A percentile compares a stretch with the other conserved stretches of the same genome.
Conservation (phyloP, 2,888 invertebrate genomes). For the Marasmarcha lunaedactyla region DNA sequence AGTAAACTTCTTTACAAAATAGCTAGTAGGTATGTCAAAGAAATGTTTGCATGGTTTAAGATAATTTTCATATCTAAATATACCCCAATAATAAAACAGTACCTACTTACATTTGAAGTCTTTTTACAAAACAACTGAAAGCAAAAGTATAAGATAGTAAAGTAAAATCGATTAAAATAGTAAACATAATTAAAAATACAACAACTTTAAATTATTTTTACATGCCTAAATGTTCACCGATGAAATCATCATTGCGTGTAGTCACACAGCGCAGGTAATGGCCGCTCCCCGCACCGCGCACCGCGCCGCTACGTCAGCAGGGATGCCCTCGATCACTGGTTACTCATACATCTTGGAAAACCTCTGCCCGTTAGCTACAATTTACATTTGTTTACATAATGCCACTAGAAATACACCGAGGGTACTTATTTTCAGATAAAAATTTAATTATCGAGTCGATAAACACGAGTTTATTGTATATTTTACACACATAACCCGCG, state of each 20-base stretch:
- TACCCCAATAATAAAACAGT: too few relatives aligned
- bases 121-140: too few relatives aligned
- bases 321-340: conserved; percentile 55
- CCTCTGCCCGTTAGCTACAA: conserved; percentile 33
- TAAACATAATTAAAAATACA: too few relatives aligned
- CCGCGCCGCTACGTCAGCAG: conserved; percentile 33
- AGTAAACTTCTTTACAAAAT: too few relatives aligned
- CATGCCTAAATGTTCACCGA: background rate
- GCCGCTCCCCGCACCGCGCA: conserved; percentile 31
- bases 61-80: too few relatives aligned
- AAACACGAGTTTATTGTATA: background rate
- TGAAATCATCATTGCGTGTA: background rate
- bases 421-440: conserved; percentile 7
- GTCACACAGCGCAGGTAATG: conserved; percentile 7
- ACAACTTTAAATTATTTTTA: background rate
- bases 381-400: conserved; percentile 34
- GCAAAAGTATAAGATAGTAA: too few relatives aligned
- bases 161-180: too few relatives aligned
- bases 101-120: too few relatives aligned
- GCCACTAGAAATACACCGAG: background rate
- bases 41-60: too few relatives aligned
- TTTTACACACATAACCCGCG: background rate
- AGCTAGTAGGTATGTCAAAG: too few relatives aligned
- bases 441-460: background rate
- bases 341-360: conserved; percentile 53